Evolutionary conservation across 2,797 vertebrate genomes (phyloP), one percentile per base, ranked within the genome.

Genomic region (Schizopygopsis malacanthus): DNA sequence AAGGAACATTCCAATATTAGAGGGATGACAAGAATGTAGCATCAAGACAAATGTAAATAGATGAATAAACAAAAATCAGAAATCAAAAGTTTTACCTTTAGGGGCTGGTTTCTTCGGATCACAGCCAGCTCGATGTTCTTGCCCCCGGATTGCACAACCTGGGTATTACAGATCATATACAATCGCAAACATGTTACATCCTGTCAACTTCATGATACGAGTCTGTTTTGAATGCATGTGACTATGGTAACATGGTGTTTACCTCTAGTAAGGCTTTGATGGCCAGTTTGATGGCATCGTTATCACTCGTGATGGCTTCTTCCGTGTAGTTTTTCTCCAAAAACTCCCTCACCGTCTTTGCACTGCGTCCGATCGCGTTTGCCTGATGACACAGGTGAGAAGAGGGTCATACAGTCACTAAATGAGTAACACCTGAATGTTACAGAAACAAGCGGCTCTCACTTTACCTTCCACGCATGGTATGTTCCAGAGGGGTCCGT

Each of bases 281-380:
- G 72, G 95, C 94, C 91, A 96, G 90, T 91, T 97, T 95, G 59
- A 95, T 96, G 3, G 96, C 89, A 76, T 96, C 94, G 12, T 93
- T 96, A 92, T 96, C 95, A 50, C 94, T 92, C 86, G 95, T 94
- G 82, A 95, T 95, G 87, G 94, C 93, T 90, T 94, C 95, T 52
- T 97, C 94, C n/a, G 94, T 94, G 89, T 96, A 97, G 93, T 97
- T 95, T 91, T 97, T 96, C 93, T 97, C 95, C 91, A 97, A 92
- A 94, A 97, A 95, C 91, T 95, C 95, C 87, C 95, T 93, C 50
- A 95, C 95, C 0, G 95, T 96, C 95, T 97, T 97, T 83, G 95
- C 96, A 86, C 94, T 97, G 16, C 95, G 95, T 70, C 95, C 94
- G 69, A 96, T 96, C 76, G 95, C 96, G 75, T 96, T 97, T 91